Conservation (phyloP, 2,888 invertebrate genomes). For the Esperia sulphurella region DNA sequence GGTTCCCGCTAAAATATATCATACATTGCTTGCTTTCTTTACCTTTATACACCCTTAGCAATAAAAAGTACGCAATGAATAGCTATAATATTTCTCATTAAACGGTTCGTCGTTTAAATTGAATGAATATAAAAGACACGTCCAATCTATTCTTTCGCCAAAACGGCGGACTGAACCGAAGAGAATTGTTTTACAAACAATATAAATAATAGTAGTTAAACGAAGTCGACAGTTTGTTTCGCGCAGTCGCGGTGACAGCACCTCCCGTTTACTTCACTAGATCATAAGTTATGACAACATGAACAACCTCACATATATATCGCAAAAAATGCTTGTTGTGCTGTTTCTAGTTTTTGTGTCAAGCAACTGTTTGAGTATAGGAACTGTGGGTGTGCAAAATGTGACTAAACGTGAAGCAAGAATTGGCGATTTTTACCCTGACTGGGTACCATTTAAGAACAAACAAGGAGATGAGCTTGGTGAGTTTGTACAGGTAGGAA, state of each 20-base stretch:
- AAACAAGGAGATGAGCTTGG: conserved; percentile 61
- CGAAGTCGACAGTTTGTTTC: conserved; percentile 53
- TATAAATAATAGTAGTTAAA: conserved; percentile 72
- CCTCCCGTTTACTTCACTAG: conserved; percentile 15
- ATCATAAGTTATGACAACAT: conserved; percentile 28
- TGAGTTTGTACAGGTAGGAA: conserved; percentile 47
- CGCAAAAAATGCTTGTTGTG: not conserved
- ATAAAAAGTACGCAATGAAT: no score
- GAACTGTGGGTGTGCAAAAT: conserved; percentile 45
- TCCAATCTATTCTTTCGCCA: conserved; percentile 47
- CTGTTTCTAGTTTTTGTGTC: not conserved
- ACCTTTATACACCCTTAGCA: no score
- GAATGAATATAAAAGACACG: conserved; percentile 8
- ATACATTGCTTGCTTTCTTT: no score
- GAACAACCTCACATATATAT: conserved; percentile 7
- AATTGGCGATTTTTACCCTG: conserved; percentile 51
- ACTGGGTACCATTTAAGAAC: conserved; percentile 72
- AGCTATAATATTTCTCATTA: no score
- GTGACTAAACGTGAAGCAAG: conserved; percentile 49
- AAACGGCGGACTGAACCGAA: conserved; percentile 35
- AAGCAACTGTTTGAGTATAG: conserved; percentile 18
- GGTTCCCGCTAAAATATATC: not conserved
- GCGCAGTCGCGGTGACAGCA: conserved; percentile 43
- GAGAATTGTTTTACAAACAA: conserved; percentile 69
- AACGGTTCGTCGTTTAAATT: no score